Evolutionary conservation across 2,797 vertebrate genomes (phyloP), one percentile per base, ranked within the genome.

Genomic region (Malurus splendens): DNA sequence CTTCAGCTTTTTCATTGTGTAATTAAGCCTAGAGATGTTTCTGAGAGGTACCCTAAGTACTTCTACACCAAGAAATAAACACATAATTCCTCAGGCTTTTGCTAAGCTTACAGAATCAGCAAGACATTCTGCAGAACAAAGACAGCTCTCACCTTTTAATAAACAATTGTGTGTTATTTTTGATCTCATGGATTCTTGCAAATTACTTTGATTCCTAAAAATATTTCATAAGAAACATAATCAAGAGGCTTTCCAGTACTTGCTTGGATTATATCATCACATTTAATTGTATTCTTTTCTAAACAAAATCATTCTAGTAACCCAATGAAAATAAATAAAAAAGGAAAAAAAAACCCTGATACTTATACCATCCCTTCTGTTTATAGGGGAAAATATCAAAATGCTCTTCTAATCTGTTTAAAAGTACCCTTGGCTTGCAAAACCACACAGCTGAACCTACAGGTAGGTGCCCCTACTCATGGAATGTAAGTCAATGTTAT

Each of bases 281-380:
- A 52, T 52, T 67, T 42, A 50, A 65, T 24, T 60, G 14, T 27
- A 61, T 48, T 10, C 6, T 45, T 56, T 42, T 28, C 16, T 25
- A 88, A 77, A 48, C 10, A 76, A 72, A 62, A 60, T 18, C 15
- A 5, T 32, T 70, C 33, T 72, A 56, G 78, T 68, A 38, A 1
- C 6, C 55, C 6, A 38, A 28, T 9, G 18, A 62, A 32, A 66
- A 70, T 8, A 66, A 86, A 38, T 5, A 11, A 8, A 20, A 11
- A 15, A 16, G 3, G 1, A 8, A 17, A 39, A 62, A 41, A 10
- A 0, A 36, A 36, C 33, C 36, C 10, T n/a, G 33, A 55, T 27
- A 47, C 9, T 61, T n/a, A 23, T 4, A 7, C 11, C 18, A 33
- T 64, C 9, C 32, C 33, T 65, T 88, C 28, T 28, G 15, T 17